Evolutionary conservation across 2,797 vertebrate species (phyloP).

Genomic region (Prionace glauca): DNA sequence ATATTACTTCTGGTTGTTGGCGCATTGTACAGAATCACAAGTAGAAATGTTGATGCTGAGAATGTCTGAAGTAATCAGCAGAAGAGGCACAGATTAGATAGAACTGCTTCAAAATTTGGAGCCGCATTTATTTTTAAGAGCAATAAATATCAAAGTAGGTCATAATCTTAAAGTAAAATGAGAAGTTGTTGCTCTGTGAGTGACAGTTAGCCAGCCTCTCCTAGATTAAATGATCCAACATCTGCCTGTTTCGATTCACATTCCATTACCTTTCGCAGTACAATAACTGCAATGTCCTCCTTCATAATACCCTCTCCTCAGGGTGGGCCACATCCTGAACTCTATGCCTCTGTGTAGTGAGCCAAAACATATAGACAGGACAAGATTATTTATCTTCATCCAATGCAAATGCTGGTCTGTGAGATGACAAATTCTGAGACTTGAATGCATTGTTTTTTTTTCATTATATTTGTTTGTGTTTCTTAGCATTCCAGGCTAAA

Average conservation of each 20-base stretch:
- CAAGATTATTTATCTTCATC: neutral
- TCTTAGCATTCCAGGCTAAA: neutral
- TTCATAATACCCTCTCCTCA: neutral
- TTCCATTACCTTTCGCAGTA: neutral
- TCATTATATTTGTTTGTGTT: neutral
- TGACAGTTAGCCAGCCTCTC: neutral
- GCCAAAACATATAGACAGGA: neutral
- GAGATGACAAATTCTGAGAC: neutral
- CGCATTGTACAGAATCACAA: neutral
- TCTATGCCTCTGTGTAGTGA: neutral
- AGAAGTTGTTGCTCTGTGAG: neutral
- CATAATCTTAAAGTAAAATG: neutral
- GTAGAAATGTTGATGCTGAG: neutral
- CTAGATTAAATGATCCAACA: neutral
- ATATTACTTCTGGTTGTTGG: neutral
- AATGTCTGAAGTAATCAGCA: neutral
- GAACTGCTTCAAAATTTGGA: neutral
- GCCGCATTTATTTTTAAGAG: neutral
- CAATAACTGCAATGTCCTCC: neutral
- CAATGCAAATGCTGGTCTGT: neutral
- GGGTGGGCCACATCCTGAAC: neutral
- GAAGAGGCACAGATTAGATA: neutral
- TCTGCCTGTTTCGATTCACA: neutral
- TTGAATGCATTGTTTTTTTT: constrained; percentile 5
- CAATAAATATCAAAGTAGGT: neutral